These are phyloP conservation scores for Tenualosa thibaudeaui DNA, from an alignment of 2,797 vertebrate species.

Conservation along the genomic window DNA sequence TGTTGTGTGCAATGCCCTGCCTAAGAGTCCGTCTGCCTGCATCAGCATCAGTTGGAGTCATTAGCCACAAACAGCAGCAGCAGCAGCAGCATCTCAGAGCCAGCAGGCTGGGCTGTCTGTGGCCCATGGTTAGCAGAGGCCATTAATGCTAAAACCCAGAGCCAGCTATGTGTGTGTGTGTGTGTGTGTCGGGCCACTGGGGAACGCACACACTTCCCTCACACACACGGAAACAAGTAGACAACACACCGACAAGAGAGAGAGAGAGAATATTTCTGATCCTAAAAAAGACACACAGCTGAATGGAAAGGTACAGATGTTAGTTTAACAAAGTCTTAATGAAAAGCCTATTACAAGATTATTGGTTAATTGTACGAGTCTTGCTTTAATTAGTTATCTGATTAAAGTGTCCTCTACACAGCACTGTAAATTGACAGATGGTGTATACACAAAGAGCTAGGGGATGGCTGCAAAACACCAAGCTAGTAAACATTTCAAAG, in stretches of 20 bases:
- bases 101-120: conserved; percentile 21
- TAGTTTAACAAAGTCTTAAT: background rate
- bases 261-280: background rate
- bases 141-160: conserved; percentile 27
- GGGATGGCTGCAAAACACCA: background rate
- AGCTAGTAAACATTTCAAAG: background rate
- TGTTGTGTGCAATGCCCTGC: conserved; percentile 56
- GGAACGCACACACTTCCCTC: background rate
- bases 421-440: background rate
- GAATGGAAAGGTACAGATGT: background rate
- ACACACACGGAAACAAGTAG: background rate
- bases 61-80: conserved; percentile 38
- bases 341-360: background rate
- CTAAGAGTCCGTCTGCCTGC: conserved; percentile 56
- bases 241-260: background rate
- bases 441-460: background rate
- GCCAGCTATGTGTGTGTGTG: background rate
- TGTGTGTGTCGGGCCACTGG: conserved; percentile 19
- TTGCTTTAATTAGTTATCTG: background rate
- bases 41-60: conserved; percentile 51
- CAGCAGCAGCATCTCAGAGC: conserved; percentile 31
- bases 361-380: background rate
- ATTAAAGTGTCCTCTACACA: background rate
- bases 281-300: background rate
- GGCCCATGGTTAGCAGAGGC: conserved; percentile 32